phyloP scores from a whole-genome alignment of 2,888 invertebrate genomes.

The Atherix ibis region DNA sequence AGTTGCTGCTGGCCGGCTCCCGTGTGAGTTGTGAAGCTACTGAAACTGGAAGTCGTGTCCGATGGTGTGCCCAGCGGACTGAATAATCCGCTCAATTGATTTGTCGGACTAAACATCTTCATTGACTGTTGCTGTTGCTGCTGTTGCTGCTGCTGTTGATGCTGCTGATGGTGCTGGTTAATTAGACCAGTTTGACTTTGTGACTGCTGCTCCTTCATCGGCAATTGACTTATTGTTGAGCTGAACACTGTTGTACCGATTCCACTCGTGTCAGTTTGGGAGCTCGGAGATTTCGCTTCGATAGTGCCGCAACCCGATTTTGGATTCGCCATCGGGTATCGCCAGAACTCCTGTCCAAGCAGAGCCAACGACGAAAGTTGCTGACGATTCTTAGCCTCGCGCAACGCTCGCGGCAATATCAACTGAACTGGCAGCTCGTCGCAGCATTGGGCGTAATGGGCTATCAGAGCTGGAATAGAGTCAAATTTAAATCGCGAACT shows the following conservation, averaged over 20 bases:
- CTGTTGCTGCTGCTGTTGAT: constrained; percentile 25
- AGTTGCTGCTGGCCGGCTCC: constrained; percentile 28
- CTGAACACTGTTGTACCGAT: constrained; percentile 32
- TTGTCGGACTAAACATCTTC: constrained; percentile 25
- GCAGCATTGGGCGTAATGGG: constrained; percentile 86
- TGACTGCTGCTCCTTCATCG: too few species aligned
- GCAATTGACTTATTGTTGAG: constrained; percentile 15
- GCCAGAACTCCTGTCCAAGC: constrained; percentile 77
- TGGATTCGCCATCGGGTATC: constrained; percentile 62
- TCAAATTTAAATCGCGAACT: constrained; percentile 88
- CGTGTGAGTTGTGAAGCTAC: constrained; percentile 50
- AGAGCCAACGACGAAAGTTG: constrained; percentile 80
- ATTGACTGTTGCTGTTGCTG: constrained; percentile 9
- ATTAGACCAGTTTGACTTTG: too few species aligned
- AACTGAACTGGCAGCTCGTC: constrained; percentile 88
- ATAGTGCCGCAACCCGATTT: constrained; percentile 30
- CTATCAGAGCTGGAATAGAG: constrained; percentile 81
- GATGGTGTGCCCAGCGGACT: constrained; percentile 39
- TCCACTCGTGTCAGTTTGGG: constrained; percentile 32
- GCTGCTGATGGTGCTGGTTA: constrained; percentile 23
- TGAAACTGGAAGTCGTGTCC: constrained; percentile 55
- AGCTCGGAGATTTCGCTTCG: constrained; percentile 30
- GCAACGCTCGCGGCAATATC: constrained; percentile 66
- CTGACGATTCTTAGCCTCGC: constrained; percentile 77
- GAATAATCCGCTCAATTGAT: constrained; percentile 18